Percentiles rank a stretch among this genome's conserved stretches.
phyloP scores from a whole-genome alignment of 64 coral and sea anemone genomes.

The Hydrozoanthus tunicans region DNA sequence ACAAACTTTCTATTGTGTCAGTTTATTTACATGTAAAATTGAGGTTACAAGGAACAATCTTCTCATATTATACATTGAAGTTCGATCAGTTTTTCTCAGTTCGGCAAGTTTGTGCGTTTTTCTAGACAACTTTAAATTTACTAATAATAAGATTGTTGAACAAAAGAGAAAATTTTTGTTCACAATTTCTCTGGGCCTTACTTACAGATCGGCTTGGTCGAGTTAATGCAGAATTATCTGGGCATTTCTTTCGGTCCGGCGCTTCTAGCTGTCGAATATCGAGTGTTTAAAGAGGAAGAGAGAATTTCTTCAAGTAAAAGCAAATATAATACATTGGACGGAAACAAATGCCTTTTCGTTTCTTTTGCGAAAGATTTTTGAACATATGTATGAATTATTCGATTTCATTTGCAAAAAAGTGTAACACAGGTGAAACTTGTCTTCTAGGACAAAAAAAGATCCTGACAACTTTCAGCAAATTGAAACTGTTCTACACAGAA shows the following conservation, averaged over 20 bases:
- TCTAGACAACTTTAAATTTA: conserved; percentile 59
- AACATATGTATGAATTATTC: conserved; percentile 56
- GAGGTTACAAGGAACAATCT: conserved; percentile 84
- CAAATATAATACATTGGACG: conserved; percentile 79
- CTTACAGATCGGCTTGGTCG: conserved; percentile 55
- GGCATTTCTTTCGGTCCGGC: conserved; percentile 79
- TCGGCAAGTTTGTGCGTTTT: conserved; percentile 60
- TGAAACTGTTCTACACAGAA: conserved; percentile 76
- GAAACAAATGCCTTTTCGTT: conserved; percentile 68
- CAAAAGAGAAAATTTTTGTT: conserved; percentile 58
- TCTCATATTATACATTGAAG: conserved; percentile 73
- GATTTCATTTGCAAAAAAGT: conserved; percentile 80
- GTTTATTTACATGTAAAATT: conserved; percentile 99
- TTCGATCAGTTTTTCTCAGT: conserved; percentile 53
- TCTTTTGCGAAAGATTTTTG: conserved; percentile 80
- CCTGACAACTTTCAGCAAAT: conserved; percentile 72
- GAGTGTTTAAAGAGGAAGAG: conserved; percentile 34
- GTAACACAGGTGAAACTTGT: conserved; percentile 65
- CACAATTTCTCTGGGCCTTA: conserved; percentile 29
- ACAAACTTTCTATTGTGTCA: conserved; percentile 83
- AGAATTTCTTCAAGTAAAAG: conserved; percentile 64
- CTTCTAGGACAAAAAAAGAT: conserved; percentile 54
- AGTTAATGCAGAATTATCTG: conserved; percentile 58
- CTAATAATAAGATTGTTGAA: conserved; percentile 22
- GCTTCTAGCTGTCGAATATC: conserved; percentile 71